Conservation (phyloP, 1,140 invertebrate species). For the Drosophila willistoni region DNA sequence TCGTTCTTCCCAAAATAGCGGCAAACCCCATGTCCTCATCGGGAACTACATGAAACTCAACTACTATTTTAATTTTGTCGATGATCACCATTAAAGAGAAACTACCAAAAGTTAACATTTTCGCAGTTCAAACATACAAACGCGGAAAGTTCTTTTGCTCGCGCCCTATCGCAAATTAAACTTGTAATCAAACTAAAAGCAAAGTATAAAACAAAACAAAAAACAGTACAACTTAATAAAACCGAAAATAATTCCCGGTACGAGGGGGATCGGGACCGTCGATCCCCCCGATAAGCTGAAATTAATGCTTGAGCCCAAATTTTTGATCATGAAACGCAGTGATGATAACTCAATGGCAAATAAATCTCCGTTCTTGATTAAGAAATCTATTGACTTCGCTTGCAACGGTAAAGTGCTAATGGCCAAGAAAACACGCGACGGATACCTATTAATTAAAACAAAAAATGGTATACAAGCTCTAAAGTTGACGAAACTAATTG, state of each 20-base stretch:
- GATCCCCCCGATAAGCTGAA: slow-evolving; percentile 14
- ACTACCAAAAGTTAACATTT: too few relatives aligned
- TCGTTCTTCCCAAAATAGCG: too few relatives aligned
- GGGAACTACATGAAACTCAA: too few relatives aligned
- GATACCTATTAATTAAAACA: too few relatives aligned
- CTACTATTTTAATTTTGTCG: too few relatives aligned
- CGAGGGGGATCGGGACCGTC: slow-evolving; percentile 6
- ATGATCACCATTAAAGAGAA: too few relatives aligned
- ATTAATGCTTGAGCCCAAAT: slow-evolving; percentile 10
- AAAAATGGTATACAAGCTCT: too few relatives aligned
- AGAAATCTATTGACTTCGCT: slow-evolving; percentile 12
- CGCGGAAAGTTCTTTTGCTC: too few relatives aligned
- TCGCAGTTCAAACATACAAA: too few relatives aligned
- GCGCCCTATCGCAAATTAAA: background rate
- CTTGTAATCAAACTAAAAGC: background rate
- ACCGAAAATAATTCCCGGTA: background rate
- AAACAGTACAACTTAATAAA: background rate
- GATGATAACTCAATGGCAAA: background rate
- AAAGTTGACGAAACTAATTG: too few relatives aligned
- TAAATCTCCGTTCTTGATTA: background rate
- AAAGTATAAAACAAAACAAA: background rate
- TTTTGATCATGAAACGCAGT: background rate
- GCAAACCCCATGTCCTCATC: too few relatives aligned
- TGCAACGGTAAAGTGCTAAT: background rate
- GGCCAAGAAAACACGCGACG: too few relatives aligned